Evolutionary conservation across 1,140 invertebrate species (phyloP), one percentile per base, ranked within the genome.

Genomic region (Brachionus angularis): DNA sequence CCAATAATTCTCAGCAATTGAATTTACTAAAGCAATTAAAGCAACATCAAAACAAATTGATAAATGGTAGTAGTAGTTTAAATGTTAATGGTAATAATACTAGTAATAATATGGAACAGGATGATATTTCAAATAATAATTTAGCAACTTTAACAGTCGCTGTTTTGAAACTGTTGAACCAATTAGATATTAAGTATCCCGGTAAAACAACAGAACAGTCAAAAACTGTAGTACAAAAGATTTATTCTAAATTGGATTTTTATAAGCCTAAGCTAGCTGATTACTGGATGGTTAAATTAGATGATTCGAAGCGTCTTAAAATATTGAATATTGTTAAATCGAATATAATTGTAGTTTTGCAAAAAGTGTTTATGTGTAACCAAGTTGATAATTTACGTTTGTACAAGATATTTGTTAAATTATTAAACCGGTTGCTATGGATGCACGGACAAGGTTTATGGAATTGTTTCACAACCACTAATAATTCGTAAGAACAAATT

Each of bases 211-310:
- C 80, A 49, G 62, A 75, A 5, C 79, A 81, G 69, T 79, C 80
- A 14, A 77, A 80, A 25, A 49, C 71, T 0, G 75, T 81, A 23
- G 74, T 81, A 7, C 77, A 81, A 72, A 78, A 74, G 71, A 77
- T 80, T 70, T 46, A 78, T 75, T 78, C 78, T 58, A 80, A 80
- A 62, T 80, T 79, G 78, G 80, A 81, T 44, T 80, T 77, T 52
- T 79, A 81, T 72, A 81, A 80, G 67, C 78, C 79, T 21, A 75
- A 78, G 64, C 77, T 81, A 74, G 80, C 80, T 16, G 79, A 78
- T 1, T 81, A 81, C 64, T 81, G 80, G 80, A 74, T 81, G 29
- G 80, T 80, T 1, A 81, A 81, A 69, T 72, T 81, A 25, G 79
- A 81, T 67, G 79, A 79, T 33, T 77, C 79, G 25, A 81, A 81